Conservation (phyloP, 2,797 vertebrate species). For the Urosaurus nigricauda region DNA sequence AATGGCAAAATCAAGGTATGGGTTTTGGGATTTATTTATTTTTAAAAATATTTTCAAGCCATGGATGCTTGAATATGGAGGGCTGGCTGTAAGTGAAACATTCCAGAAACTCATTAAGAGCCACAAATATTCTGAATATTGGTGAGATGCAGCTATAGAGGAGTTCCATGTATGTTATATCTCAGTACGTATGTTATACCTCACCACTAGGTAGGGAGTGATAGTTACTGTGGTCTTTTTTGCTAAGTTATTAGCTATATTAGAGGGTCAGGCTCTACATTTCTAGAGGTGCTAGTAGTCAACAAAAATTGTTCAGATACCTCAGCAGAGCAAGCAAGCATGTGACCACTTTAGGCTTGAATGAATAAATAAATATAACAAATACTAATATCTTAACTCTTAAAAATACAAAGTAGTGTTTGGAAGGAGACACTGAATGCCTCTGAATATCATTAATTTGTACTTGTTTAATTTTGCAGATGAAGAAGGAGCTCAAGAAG, state of each 20-base stretch:
- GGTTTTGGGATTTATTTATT: too few species aligned
- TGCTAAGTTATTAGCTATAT: neutral
- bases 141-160: neutral
- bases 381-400: neutral
- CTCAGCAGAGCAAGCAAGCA: neutral
- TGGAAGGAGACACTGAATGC: neutral
- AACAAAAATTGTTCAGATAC: neutral
- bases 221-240: neutral
- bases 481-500: constrained; percentile 80
- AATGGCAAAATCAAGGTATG: too few species aligned
- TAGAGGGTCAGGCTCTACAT: neutral
- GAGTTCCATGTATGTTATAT: neutral
- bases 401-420: neutral
- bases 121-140: neutral
- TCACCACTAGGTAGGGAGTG: neutral
- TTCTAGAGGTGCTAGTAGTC: constrained; percentile 10
- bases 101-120: neutral
- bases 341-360: neutral
- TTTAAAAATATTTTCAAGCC: too few species aligned
- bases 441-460: too few species aligned
- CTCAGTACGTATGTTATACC: neutral
- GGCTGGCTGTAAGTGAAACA: neutral
- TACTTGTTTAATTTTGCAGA: constrained; percentile 71
- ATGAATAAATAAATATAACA: neutral
- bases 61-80: too few species aligned